phyloP scores from a whole-genome alignment of 2,113 vertebrate genomes.

The Neomonachus schauinslandi region DNA sequence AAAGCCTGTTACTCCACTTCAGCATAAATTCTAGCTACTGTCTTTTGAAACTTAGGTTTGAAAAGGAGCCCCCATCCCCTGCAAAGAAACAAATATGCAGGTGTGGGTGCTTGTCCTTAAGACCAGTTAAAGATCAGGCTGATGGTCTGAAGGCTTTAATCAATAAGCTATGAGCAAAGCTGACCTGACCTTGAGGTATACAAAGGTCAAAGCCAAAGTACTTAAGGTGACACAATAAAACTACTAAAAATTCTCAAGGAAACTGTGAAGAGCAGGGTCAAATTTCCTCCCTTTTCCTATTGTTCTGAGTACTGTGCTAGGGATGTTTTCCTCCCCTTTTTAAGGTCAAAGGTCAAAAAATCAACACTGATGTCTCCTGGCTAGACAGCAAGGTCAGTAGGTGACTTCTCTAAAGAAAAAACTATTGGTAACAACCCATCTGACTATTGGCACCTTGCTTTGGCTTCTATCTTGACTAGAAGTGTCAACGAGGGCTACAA shows the following conservation, averaged over 20 bases:
- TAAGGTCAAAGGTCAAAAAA: conserved; percentile 39
- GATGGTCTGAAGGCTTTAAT: conserved; percentile 44
- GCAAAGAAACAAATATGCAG: conserved; percentile 57
- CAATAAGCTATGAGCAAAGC: conserved; percentile 53
- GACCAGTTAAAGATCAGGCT: conserved; percentile 59
- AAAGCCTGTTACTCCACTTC: conserved; percentile 81
- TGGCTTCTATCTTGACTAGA: background rate
- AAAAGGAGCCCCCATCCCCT: conserved; percentile 61
- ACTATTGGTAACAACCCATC: background rate
- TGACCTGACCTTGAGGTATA: conserved; percentile 65
- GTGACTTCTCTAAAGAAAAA: conserved; percentile 7
- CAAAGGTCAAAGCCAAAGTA: conserved; percentile 48
- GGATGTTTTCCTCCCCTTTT: conserved; percentile 35
- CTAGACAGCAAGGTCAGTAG: background rate
- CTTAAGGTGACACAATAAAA: background rate
- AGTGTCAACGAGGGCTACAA: background rate
- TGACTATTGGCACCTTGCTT: background rate
- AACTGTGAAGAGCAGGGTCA: background rate
- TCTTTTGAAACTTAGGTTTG: conserved; percentile 77
- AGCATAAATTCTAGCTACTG: conserved; percentile 82
- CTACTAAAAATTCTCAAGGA: conserved; percentile 26
- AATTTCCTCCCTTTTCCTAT: background rate
- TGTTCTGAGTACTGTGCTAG: conserved; percentile 3
- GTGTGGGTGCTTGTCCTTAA: conserved; percentile 57
- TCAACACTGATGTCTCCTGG: background rate